Conservation (phyloP, 1,140 invertebrate species). For the Elysia chlorotica region DNA sequence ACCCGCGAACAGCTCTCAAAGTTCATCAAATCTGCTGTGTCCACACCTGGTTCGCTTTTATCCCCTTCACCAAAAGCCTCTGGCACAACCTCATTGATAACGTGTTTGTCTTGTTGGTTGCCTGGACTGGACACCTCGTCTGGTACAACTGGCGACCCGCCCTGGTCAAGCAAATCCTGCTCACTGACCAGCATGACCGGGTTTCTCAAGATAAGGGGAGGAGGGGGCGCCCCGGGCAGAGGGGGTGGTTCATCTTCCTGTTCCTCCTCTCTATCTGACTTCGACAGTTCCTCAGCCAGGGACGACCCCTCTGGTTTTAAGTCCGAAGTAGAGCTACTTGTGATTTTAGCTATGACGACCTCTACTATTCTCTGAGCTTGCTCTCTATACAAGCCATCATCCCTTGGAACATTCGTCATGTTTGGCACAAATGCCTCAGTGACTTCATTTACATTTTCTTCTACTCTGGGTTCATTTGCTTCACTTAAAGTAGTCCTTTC, state of each 20-base stretch:
- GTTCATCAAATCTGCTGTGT: not conserved
- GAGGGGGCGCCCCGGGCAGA: slow-evolving; percentile 29
- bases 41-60: not conserved
- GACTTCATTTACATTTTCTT: too few species aligned
- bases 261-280: too few species aligned
- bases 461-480: too few species aligned
- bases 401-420: too few species aligned
- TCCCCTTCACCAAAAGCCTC: not conserved
- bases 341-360: slow-evolving; percentile 8
- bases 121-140: not conserved
- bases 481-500: too few species aligned
- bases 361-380: not conserved
- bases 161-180: not conserved
- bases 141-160: not conserved
- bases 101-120: not conserved
- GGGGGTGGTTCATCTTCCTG: slow-evolving; percentile 30
- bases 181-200: not conserved
- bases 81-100: not conserved
- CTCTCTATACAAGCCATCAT: too few species aligned
- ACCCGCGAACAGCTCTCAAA: not conserved
- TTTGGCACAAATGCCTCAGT: too few species aligned
- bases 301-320: too few species aligned
- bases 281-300: too few species aligned
- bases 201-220: slow-evolving; percentile 14
- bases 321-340: too few species aligned